Evolutionary conservation across 1,140 invertebrate species (phyloP).

Genomic region (Leptinotarsa lineolata): DNA sequence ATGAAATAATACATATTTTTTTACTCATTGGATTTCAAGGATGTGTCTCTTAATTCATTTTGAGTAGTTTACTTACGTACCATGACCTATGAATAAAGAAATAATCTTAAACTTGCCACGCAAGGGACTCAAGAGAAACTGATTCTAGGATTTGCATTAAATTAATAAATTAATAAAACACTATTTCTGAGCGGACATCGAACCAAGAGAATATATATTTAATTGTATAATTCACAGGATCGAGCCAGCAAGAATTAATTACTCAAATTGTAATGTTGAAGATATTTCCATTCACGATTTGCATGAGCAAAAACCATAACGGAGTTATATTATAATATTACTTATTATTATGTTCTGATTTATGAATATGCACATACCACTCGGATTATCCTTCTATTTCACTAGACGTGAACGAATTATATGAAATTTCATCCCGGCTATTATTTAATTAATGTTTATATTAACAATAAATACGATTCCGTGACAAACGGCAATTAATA

Average conservation of each 20-base stretch:
- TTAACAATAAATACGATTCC: conserved; percentile 6
- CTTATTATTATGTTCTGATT: conserved; percentile 20
- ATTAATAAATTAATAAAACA: not conserved
- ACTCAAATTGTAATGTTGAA: conserved; percentile 32
- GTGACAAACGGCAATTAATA: conserved; percentile 11
- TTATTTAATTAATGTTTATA: conserved; percentile 19
- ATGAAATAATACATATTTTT: no score
- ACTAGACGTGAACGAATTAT: conserved; percentile 29
- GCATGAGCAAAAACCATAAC: conserved; percentile 34
- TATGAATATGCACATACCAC: conserved; percentile 20
- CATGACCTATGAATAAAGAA: no score
- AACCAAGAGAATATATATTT: conserved; percentile 32
- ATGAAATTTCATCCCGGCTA: conserved; percentile 27
- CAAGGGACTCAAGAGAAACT: no score
- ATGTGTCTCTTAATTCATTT: no score
- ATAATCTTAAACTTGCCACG: no score
- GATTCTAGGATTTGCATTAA: not conserved
- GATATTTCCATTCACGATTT: conserved; percentile 31
- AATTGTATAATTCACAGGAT: conserved; percentile 35
- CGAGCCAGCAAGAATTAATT: conserved; percentile 30
- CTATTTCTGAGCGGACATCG: conserved; percentile 23
- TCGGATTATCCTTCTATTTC: conserved; percentile 10
- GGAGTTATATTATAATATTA: conserved; percentile 27
- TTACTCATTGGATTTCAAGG: no score
- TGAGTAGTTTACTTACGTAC: no score